phyloP scores from a whole-genome alignment of 2,113 vertebrate genomes.

The Acinonyx jubatus region DNA sequence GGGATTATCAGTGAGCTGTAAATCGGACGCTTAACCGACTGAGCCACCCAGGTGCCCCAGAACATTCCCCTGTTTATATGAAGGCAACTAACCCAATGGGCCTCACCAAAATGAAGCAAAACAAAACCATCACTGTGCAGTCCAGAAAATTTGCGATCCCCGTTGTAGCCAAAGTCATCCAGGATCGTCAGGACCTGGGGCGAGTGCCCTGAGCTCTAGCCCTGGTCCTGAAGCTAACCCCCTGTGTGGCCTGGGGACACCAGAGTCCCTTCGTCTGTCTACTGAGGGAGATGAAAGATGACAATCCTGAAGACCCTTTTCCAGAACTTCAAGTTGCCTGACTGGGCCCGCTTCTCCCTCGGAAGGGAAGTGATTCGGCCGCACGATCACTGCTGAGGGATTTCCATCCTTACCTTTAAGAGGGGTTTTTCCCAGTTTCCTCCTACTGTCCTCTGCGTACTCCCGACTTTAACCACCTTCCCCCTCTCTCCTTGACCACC shows the following conservation, averaged over 20 bases:
- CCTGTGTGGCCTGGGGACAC: neutral
- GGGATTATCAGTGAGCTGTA: too few species aligned
- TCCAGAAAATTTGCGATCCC: too few species aligned
- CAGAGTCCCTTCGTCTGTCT: too few species aligned
- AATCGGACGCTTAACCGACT: too few species aligned
- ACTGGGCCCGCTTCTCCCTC: neutral
- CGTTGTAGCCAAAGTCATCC: neutral
- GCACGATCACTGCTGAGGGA: neutral
- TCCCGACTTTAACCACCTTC: neutral
- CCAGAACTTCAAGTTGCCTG: neutral
- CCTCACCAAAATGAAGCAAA: neutral
- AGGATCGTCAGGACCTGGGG: fast-evolving
- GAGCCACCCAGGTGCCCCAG: too few species aligned
- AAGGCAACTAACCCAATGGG: neutral
- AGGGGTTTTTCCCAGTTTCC: neutral
- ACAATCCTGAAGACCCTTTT: neutral
- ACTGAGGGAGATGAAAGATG: neutral
- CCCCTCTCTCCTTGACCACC: neutral
- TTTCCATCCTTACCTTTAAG: neutral
- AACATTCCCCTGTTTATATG: neutral
- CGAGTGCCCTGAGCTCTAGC: neutral
- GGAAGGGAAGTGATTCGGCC: neutral
- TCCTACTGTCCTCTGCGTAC: neutral
- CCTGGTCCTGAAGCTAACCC: neutral
- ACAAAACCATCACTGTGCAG: neutral